Percentiles rank a stretch among this genome's conserved stretches.
phyloP scores from a whole-genome alignment of 2,888 invertebrate genomes.

The Eupithecia subfuscata region DNA sequence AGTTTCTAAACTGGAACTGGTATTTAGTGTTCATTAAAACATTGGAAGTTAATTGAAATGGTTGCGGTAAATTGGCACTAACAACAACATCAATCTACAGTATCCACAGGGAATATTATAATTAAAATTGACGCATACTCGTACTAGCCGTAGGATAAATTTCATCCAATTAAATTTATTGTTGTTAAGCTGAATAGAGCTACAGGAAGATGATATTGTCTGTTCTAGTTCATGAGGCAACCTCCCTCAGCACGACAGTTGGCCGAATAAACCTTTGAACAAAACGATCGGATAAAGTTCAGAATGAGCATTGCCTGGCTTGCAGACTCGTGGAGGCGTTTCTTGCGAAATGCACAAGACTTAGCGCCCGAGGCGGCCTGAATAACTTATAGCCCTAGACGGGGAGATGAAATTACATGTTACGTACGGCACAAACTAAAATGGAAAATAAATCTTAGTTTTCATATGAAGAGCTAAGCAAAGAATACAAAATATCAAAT shows the following conservation, averaged over 20 bases:
- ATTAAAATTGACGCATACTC: conserved; percentile 11
- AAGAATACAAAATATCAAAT: neutral
- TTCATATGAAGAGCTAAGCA: neutral
- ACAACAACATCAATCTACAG: conserved; percentile 16
- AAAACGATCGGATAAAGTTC: neutral
- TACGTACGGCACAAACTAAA: neutral
- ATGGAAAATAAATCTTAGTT: conserved; percentile 13
- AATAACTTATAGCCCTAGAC: conserved; percentile 18
- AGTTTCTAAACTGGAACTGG: neutral
- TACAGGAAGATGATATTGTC: neutral
- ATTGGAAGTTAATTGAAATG: conserved; percentile 3
- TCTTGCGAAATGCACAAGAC: conserved; percentile 7
- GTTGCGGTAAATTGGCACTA: conserved; percentile 21
- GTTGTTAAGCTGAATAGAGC: neutral
- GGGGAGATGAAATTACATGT: conserved; percentile 13
- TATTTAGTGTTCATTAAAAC: conserved; percentile 19
- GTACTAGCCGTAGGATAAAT: neutral
- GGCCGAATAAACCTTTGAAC: neutral
- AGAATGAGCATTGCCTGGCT: neutral
- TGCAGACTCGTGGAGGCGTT: neutral
- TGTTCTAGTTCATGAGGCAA: neutral
- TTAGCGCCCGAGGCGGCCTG: conserved; percentile 10
- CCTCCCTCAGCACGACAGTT: neutral
- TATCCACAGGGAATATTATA: conserved; percentile 13
- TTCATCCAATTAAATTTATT: neutral